Evolutionary conservation across 2,113 vertebrate genomes (phyloP), one percentile per base, ranked within the genome.

Genomic region (Cyanocitta stelleri): DNA sequence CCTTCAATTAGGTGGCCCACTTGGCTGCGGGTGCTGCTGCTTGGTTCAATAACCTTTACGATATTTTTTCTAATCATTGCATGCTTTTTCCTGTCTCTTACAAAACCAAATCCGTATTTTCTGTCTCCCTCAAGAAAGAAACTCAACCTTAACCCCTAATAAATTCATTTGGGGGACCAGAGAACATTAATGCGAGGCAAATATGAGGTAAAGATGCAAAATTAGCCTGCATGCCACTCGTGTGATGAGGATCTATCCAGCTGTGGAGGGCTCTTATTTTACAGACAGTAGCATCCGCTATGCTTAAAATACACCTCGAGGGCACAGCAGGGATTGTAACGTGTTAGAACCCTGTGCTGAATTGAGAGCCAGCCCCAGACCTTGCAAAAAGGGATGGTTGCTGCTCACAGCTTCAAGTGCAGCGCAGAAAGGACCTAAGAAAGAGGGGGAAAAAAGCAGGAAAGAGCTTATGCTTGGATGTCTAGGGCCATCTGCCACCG

Each of bases 401-500:
- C 87, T 85, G 78, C 89, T 69, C 77, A 67, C 71, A 76, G 86
- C 74, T 79, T 95, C 91, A 73, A 97, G 93, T 78, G 74, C 14
- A 7, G 84, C 0, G 0, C 75, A 90, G 94, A 94, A 95, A 93
- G 29, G 51, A 74, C 67, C 73, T 76, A 86, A 95, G 91, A 91
- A 96, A 96, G 41, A 67, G 35, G 29, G 48, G 86, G 84, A 12
- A 67, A 85, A 91, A 95, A 93, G 94, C 93, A 96, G 87, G 87
- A 93, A 96, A 75, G 90, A 97, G 93, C 91, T 96, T 92, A 67
- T 83, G 87, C 96, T 95, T 90, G 95, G 97, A 91, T 95, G 90
- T 97, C 96, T 95, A 92, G 93, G 92, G 96, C 97, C 97, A 97
- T 97, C 97, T 97, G 97, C 96, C 96, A 97, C 97, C 41, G 5